A percentile compares a stretch with the other conserved stretches of the same genome.
Conservation (phyloP, 2,797 vertebrate genomes). For the Choloepus didactylus region DNA sequence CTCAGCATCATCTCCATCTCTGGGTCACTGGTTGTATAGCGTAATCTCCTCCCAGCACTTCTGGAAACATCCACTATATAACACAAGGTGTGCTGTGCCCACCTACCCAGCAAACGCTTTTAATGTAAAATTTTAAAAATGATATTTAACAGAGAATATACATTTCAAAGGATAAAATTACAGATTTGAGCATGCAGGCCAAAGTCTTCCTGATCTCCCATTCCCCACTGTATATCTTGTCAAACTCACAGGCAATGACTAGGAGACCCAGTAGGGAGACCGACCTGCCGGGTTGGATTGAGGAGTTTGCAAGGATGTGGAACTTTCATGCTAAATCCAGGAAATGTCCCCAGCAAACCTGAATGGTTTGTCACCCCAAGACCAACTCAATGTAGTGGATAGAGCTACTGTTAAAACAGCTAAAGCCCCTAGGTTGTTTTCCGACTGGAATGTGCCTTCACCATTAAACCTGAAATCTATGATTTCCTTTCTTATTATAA, state of each 20-base stretch:
- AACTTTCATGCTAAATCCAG: neutral
- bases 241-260: constrained; percentile 23
- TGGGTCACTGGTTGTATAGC: neutral
- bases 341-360: neutral
- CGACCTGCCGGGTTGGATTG: neutral
- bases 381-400: neutral
- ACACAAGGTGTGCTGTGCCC: neutral
- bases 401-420: neutral
- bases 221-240: neutral
- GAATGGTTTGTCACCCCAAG: neutral
- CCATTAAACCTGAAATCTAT: constrained; percentile 23
- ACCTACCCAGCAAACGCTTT: neutral
- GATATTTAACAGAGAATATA: neutral
- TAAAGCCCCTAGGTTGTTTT: constrained; percentile 2
- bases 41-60: neutral
- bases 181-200: neutral
- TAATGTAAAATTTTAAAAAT: constrained; percentile 54
- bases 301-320: neutral
- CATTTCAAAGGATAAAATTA: constrained; percentile 12
- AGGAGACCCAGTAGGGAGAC: neutral
- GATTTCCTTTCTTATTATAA: constrained; percentile 8
- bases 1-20: neutral
- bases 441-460: neutral
- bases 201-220: neutral
- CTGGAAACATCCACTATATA: neutral